Evolutionary conservation across 2,113 vertebrate species (phyloP).

Genomic region (Laticauda laticaudata): DNA sequence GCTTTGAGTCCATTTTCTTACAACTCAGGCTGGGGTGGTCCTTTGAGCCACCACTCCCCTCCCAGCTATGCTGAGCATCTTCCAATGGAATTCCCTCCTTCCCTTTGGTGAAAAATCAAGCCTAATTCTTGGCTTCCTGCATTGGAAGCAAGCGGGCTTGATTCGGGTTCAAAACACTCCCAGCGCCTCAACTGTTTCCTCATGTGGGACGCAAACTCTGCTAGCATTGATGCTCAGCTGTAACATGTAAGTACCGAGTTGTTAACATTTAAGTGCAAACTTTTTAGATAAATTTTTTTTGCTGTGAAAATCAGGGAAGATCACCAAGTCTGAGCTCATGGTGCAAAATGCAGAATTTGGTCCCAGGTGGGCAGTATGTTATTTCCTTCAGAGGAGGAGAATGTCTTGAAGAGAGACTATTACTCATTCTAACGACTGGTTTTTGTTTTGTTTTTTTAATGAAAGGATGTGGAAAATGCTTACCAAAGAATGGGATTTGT

Average conservation of each 20-base stretch:
- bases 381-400: background rate
- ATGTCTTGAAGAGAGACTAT: background rate
- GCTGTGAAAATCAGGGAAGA: background rate
- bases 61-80: background rate
- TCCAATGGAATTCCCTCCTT: background rate
- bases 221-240: background rate
- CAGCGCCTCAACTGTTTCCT: background rate
- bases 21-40: background rate
- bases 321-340: background rate
- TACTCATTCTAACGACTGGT: background rate
- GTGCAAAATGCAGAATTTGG: background rate
- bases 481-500: background rate
- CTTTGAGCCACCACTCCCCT: background rate
- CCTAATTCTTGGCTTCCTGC: accelerated
- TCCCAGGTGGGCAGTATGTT: background rate
- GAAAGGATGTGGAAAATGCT: background rate
- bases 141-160: background rate
- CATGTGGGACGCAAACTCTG: background rate
- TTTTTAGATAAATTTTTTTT: background rate
- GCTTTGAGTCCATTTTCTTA: background rate
- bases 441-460: background rate
- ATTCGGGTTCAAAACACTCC: too few relatives aligned
- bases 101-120: background rate
- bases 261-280: background rate
- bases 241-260: background rate